phyloP scores from a whole-genome alignment of 2,113 vertebrate species.

The Thermophis baileyi region DNA sequence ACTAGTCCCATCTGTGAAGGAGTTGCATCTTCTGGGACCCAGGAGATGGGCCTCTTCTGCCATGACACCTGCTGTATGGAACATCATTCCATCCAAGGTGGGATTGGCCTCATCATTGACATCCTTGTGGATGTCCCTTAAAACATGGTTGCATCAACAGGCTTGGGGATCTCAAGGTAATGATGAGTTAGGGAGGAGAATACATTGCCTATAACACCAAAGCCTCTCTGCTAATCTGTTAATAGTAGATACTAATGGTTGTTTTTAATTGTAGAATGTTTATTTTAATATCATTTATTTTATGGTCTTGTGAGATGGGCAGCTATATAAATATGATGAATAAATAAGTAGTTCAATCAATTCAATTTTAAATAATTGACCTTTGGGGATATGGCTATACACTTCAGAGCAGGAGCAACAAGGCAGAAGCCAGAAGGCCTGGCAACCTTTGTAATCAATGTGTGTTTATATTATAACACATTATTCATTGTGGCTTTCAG shows the following conservation, averaged over 20 bases:
- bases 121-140: background rate
- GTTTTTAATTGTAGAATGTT: background rate
- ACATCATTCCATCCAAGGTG: background rate
- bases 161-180: background rate
- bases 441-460: conserved; percentile 16
- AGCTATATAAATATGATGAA: background rate
- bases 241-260: background rate
- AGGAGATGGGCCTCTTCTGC: background rate
- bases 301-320: background rate
- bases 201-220: background rate
- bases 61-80: background rate
- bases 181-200: background rate
- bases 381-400: background rate
- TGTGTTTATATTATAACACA: conserved; percentile 12
- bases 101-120: no score
- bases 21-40: background rate
- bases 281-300: background rate
- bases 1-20: background rate
- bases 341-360: background rate
- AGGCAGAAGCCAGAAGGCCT: conserved; percentile 3
- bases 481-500: background rate
- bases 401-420: background rate
- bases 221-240: background rate
- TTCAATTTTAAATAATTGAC: background rate
- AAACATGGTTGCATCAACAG: background rate